These are phyloP conservation scores for Gonioctena quinquepunctata DNA, from an alignment of 1,140 invertebrate genomes.

Conservation along the genomic window DNA sequence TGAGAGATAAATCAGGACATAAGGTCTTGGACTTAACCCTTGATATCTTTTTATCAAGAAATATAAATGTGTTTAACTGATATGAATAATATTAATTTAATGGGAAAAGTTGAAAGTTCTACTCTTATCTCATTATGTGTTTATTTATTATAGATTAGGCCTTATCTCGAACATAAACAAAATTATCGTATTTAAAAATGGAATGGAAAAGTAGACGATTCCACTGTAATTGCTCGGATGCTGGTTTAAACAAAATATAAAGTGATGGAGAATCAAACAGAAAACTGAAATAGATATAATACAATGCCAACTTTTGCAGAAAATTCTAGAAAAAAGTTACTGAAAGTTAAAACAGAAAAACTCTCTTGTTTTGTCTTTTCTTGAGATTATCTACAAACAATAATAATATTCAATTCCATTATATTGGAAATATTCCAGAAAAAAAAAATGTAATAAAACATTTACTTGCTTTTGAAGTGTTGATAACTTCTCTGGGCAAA, in stretches of 20 bases:
- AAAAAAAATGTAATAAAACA: too few relatives aligned
- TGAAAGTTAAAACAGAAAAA: too few relatives aligned
- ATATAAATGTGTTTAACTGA: background rate
- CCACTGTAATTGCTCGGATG: background rate
- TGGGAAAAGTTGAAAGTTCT: background rate
- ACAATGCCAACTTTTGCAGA: too few relatives aligned
- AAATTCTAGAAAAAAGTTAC: too few relatives aligned
- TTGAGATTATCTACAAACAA: too few relatives aligned
- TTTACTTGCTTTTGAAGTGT: too few relatives aligned
- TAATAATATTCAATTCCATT: too few relatives aligned
- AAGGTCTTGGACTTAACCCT: background rate
- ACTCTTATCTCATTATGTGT: background rate
- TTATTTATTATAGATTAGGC: background rate
- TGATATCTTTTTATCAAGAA: background rate
- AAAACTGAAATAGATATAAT: too few relatives aligned
- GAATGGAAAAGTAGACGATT: background rate
- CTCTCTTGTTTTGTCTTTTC: too few relatives aligned
- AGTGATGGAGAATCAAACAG: too few relatives aligned
- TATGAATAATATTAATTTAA: background rate
- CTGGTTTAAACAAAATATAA: background rate
- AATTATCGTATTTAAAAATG: background rate
- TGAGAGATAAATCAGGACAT: background rate
- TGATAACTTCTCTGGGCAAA: too few relatives aligned
- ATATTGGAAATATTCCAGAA: too few relatives aligned
- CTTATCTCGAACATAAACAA: background rate